Evolutionary conservation across 2,797 vertebrate species (phyloP).

Genomic region (Gallirallus australis): DNA sequence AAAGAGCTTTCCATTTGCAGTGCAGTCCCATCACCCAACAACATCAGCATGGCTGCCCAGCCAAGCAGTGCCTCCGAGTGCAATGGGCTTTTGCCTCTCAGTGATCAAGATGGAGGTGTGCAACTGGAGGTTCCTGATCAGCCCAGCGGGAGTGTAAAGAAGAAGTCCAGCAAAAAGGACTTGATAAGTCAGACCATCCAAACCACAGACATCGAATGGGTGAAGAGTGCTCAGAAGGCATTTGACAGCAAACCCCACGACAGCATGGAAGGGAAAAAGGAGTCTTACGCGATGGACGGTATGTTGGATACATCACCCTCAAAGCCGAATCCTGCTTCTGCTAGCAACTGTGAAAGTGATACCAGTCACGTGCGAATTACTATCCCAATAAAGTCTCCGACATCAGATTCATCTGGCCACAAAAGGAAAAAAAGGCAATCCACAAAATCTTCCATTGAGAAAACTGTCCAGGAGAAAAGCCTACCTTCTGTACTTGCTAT

Average conservation of each 20-base stretch:
- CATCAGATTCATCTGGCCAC: slow-evolving; percentile 69
- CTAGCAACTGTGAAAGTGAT: slow-evolving; percentile 74
- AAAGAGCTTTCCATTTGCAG: slow-evolving; percentile 75
- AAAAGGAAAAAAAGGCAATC: slow-evolving; percentile 88
- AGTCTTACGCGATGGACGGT: slow-evolving; percentile 63
- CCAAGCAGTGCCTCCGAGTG: slow-evolving; percentile 70
- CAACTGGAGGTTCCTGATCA: slow-evolving; percentile 87
- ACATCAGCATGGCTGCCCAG: slow-evolving; percentile 50
- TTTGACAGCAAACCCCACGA: slow-evolving; percentile 82
- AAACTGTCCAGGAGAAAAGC: slow-evolving; percentile 80
- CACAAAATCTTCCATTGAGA: slow-evolving; percentile 82
- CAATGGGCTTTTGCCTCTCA: slow-evolving; percentile 71
- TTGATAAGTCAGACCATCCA: slow-evolving; percentile 82
- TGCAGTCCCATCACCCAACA: slow-evolving; percentile 65
- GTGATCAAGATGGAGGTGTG: slow-evolving; percentile 85
- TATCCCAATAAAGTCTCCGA: slow-evolving; percentile 79
- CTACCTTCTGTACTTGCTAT: slow-evolving; percentile 69
- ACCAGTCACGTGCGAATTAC: slow-evolving; percentile 79
- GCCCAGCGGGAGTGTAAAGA: slow-evolving; percentile 86
- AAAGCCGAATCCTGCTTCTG: slow-evolving; percentile 79
- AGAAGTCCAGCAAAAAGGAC: slow-evolving; percentile 93
- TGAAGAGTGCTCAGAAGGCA: slow-evolving; percentile 87
- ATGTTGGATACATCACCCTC: slow-evolving; percentile 66
- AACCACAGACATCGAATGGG: slow-evolving; percentile 85
- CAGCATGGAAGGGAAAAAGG: slow-evolving; percentile 85